Evolutionary conservation across 2,797 vertebrate species (phyloP).

Genomic region (Propithecus perrieri): DNA sequence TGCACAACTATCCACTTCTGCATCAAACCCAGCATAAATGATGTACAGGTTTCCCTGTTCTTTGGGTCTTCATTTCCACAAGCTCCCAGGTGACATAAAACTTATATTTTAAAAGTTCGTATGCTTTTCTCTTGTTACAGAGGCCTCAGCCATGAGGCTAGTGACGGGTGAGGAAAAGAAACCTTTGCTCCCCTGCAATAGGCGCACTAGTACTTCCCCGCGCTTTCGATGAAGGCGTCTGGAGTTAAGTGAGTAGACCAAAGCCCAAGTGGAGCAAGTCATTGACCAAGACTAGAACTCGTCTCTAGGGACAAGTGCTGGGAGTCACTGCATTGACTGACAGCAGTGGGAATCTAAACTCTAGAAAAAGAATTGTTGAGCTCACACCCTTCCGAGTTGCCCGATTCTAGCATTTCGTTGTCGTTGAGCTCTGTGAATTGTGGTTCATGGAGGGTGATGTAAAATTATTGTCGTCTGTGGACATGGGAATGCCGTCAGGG

Average conservation of each 20-base stretch:
- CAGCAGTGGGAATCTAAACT: neutral
- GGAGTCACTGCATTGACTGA: neutral
- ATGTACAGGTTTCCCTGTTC: neutral
- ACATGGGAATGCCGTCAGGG: neutral
- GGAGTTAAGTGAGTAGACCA: neutral
- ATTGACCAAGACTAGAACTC: neutral
- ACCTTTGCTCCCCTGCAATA: neutral
- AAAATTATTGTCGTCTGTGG: neutral
- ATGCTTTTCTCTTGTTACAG: neutral
- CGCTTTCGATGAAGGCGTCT: neutral
- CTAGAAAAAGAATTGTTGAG: neutral
- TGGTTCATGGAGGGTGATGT: neutral
- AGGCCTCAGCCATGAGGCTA: neutral
- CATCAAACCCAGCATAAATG: neutral
- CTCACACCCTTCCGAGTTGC: neutral
- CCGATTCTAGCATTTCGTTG: neutral
- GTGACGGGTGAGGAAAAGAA: neutral
- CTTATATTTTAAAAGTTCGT: neutral
- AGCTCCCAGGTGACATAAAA: neutral
- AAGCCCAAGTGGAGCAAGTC: neutral
- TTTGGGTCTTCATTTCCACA: neutral
- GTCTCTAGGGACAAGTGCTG: neutral
- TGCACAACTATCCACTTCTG: rapidly evolving
- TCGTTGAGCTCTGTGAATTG: neutral
- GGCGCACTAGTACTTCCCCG: neutral